Conservation (phyloP, 2,888 invertebrate genomes). For the Mycalesis mineus region DNA sequence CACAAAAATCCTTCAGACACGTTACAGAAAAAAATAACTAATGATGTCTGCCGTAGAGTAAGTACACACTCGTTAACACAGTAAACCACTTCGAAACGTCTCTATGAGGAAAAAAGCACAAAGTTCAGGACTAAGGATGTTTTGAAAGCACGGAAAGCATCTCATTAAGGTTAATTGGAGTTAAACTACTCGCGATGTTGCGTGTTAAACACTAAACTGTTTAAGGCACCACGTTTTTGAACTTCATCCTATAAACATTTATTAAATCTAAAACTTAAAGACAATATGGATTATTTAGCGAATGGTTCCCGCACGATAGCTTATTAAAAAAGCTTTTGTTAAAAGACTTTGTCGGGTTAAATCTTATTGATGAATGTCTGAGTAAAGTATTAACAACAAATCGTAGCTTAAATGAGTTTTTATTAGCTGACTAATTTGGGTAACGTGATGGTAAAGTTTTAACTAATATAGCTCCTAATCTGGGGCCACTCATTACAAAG, state of each 20-base stretch:
- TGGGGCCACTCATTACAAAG: not conserved
- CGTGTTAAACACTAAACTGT: constrained; percentile 14
- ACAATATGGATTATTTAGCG: too few species aligned
- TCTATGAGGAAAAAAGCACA: constrained; percentile 5
- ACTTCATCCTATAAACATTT: not conserved
- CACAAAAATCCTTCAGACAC: not conserved
- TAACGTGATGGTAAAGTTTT: not conserved
- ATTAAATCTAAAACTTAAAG: too few species aligned
- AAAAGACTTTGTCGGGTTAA: not conserved
- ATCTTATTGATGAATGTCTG: not conserved
- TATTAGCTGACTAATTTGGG: too few species aligned
- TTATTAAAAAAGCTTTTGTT: not conserved
- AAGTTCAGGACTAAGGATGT: constrained; percentile 6
- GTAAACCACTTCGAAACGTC: constrained; percentile 5
- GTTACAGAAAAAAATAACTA: constrained; percentile 6
- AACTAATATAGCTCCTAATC: not conserved
- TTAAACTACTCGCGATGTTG: constrained; percentile 11
- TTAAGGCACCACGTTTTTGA: constrained; percentile 14
- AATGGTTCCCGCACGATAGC: too few species aligned
- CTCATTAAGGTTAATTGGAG: constrained; percentile 24
- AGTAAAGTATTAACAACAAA: not conserved
- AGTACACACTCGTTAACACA: constrained; percentile 4
- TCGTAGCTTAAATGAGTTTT: too few species aligned
- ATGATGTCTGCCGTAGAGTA: constrained; percentile 1
- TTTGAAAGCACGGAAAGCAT: constrained; percentile 15